These are phyloP conservation scores for Chelmon rostratus DNA, from an alignment of 2,797 vertebrate genomes.

Conservation along the genomic window DNA sequence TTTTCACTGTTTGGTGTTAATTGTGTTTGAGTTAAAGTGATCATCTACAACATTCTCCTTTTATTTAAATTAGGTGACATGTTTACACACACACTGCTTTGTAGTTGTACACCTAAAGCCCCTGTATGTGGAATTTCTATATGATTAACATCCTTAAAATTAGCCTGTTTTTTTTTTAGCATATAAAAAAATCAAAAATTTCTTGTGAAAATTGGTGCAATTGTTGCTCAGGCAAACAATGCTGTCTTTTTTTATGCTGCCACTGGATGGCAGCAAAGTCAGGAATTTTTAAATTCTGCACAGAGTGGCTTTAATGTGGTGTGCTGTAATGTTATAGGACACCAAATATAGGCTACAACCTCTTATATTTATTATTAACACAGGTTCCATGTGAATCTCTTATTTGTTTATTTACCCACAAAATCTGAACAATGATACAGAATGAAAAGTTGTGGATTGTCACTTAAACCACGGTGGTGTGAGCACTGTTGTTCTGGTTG, in stretches of 20 bases:
- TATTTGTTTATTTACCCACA: background rate
- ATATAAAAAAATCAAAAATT: background rate
- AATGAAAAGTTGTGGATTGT: constrained; percentile 47
- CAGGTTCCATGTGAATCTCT: background rate
- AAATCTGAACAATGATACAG: background rate
- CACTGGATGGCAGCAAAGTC: constrained; percentile 23
- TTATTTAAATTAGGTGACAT: background rate
- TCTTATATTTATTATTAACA: background rate
- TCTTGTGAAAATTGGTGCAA: background rate
- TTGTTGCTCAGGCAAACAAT: background rate
- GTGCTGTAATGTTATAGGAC: background rate
- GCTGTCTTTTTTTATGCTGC: background rate
- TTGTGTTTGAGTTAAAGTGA: constrained; percentile 51
- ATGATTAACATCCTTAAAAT: background rate
- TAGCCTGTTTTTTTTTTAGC: background rate
- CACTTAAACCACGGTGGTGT: constrained; percentile 18
- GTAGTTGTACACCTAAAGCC: background rate
- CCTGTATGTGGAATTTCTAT: background rate
- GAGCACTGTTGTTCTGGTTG: constrained; percentile 16
- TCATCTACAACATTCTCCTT: constrained; percentile 34
- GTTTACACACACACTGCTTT: background rate
- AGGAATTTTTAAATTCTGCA: background rate
- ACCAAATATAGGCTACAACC: background rate
- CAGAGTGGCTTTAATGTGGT: background rate
- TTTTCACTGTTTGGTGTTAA: constrained; percentile 36